Evolutionary conservation across 2,113 vertebrate species (phyloP).

Genomic region (Rhabdornis inornatus): DNA sequence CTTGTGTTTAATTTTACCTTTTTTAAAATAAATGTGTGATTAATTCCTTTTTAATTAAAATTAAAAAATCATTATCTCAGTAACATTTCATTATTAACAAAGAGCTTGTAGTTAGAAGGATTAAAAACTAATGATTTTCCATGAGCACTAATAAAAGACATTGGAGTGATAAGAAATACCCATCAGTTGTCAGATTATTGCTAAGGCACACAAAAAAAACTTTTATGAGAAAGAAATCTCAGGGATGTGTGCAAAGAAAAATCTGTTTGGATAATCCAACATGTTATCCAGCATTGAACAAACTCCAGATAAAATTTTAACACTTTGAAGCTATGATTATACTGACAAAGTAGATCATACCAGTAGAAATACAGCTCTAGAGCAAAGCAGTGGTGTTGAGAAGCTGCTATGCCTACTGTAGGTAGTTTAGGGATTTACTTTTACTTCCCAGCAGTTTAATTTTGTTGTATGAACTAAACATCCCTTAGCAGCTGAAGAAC

Average conservation of each 20-base stretch:
- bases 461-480: not conserved
- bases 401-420: fast-evolving
- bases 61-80: not conserved
- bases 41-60: not conserved
- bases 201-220: not conserved
- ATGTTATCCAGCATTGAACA: not conserved
- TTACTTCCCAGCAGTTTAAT: not conserved
- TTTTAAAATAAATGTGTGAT: not conserved
- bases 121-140: not conserved
- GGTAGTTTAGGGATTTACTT: not conserved
- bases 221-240: not conserved
- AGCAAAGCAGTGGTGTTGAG: not conserved
- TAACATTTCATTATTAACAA: not conserved
- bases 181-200: not conserved
- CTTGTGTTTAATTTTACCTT: not conserved
- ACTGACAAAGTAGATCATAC: not conserved
- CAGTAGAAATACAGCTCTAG: not conserved
- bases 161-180: not conserved
- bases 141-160: not conserved
- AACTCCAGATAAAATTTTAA: not conserved
- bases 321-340: not conserved
- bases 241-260: not conserved
- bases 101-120: not conserved
- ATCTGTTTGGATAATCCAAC: not conserved
- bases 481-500: not conserved